Percentiles rank a stretch among this genome's conserved stretches.
These are phyloP conservation scores for Strigamia transsilvanica DNA, from an alignment of 2,888 invertebrate genomes.

Conservation along the genomic window DNA sequence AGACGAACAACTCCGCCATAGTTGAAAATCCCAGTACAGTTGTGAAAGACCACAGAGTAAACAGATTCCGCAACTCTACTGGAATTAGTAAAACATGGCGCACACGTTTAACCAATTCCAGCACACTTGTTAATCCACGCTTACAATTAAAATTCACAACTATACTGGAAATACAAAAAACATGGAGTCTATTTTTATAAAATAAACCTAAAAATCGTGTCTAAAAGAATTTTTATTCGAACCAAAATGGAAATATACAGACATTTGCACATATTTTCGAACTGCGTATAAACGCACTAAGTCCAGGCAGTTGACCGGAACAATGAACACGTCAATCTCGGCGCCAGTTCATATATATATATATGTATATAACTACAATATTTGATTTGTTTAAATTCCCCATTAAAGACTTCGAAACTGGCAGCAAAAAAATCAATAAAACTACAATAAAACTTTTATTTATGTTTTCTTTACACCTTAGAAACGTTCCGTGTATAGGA, in stretches of 20 bases:
- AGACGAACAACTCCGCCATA: too few species aligned
- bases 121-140: too few species aligned
- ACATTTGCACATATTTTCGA: constrained; percentile 50
- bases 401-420: constrained; percentile 2
- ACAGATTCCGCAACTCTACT: too few species aligned
- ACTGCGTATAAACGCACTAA: constrained; percentile 18
- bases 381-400: constrained; percentile 22
- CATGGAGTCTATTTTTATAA: too few species aligned
- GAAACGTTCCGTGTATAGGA: background rate
- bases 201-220: constrained; percentile 13
- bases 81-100: too few species aligned
- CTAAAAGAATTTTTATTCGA: constrained; percentile 51
- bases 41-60: too few species aligned
- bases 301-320: constrained; percentile 25
- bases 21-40: too few species aligned
- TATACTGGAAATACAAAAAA: too few species aligned
- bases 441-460: constrained; percentile 11
- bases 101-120: too few species aligned
- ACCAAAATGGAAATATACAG: constrained; percentile 50
- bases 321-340: background rate
- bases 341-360: constrained; percentile 1
- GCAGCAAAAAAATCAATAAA: too few species aligned
- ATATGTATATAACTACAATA: too few species aligned
- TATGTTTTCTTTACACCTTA: background rate
- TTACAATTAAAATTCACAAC: too few species aligned